A percentile compares a stretch with the other conserved stretches of the same genome.
These are phyloP conservation scores for Hydrolagus affinis DNA, from an alignment of 2,113 vertebrate genomes.

Conservation along the genomic window DNA sequence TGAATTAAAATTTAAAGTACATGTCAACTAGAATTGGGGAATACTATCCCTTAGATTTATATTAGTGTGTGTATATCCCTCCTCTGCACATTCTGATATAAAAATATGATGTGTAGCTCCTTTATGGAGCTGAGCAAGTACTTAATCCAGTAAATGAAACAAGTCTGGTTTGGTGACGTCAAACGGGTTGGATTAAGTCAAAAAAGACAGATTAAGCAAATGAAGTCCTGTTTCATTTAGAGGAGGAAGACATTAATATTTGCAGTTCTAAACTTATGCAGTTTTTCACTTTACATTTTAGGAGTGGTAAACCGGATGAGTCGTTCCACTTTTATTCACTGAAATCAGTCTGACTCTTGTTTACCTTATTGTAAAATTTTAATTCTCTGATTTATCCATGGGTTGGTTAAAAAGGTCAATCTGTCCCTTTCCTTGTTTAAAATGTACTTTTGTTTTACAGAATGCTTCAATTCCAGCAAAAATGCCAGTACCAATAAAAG, in stretches of 20 bases:
- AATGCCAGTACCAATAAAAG: slow-evolving; percentile 88
- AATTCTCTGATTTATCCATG: background rate
- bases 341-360: background rate
- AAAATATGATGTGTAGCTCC: background rate
- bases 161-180: background rate
- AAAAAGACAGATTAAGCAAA: background rate
- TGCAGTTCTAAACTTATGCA: background rate
- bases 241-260: background rate
- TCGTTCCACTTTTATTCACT: background rate
- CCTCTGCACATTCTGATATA: background rate
- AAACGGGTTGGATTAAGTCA: background rate
- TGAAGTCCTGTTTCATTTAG: background rate
- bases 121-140: background rate
- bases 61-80: background rate
- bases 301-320: background rate
- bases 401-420: background rate
- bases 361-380: background rate
- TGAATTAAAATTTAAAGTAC: background rate
- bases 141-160: background rate
- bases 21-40: background rate
- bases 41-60: background rate
- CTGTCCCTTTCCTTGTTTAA: no score
- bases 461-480: slow-evolving; percentile 79
- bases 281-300: background rate
- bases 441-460: slow-evolving; percentile 48